Evolutionary conservation across 1,140 invertebrate genomes (phyloP).

Genomic region (Lordiphosa clarofinis): DNA sequence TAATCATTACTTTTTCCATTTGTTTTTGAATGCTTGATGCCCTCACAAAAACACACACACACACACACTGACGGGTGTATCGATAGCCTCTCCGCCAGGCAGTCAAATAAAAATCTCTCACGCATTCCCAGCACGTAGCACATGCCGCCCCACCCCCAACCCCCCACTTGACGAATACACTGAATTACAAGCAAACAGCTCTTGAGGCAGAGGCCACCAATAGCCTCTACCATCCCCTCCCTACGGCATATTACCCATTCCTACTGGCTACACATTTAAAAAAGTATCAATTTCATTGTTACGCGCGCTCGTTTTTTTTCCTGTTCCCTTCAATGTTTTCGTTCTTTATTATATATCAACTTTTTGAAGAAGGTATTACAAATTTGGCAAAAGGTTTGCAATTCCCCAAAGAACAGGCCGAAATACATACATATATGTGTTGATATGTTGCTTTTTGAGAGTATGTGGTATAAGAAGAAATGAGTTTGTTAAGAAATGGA

Average conservation of each 20-base stretch:
- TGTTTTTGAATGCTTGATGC: conserved; percentile 1
- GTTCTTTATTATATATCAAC: conserved; percentile 46
- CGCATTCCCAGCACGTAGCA: conserved; percentile 69
- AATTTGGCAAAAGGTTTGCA: too few species aligned
- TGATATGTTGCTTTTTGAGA: too few species aligned
- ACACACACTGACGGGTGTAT: conserved; percentile 36
- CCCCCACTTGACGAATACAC: conserved; percentile 47
- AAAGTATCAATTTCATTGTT: conserved; percentile 78
- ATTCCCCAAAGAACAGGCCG: too few species aligned
- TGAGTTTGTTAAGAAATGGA: too few species aligned
- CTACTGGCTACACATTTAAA: conserved; percentile 52
- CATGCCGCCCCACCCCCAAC: conserved; percentile 33
- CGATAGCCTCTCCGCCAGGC: conserved; percentile 48
- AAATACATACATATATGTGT: too few species aligned
- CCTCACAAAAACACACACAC: neutral
- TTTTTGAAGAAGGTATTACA: conserved; percentile 5
- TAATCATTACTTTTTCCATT: conserved; percentile 76
- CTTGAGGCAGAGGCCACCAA: conserved; percentile 51
- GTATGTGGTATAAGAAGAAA: too few species aligned
- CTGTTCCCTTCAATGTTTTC: conserved; percentile 33
- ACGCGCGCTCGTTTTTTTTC: conserved; percentile 66
- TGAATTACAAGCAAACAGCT: conserved; percentile 46
- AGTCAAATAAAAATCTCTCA: conserved; percentile 75
- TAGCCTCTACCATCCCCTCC: conserved; percentile 4
- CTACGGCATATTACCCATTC: neutral